Evolutionary conservation across 2,113 vertebrate genomes (phyloP).

Genomic region (Clarias magur): DNA sequence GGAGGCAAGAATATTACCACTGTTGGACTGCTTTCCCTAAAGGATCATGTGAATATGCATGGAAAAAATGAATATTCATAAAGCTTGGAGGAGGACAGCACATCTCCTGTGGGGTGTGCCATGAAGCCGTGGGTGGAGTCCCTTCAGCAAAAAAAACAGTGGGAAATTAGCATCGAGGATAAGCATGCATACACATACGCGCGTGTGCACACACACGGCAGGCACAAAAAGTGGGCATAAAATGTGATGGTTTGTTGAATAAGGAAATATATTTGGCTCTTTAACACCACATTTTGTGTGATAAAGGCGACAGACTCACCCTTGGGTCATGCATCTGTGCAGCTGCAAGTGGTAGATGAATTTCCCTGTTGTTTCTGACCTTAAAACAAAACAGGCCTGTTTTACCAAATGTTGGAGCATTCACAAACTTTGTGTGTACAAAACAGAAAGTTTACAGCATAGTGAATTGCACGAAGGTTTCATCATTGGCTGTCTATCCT

Average conservation of each 20-base stretch:
- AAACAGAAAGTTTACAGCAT: neutral
- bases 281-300: constrained; percentile 25
- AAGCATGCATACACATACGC: neutral
- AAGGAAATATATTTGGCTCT: constrained; percentile 31
- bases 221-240: neutral
- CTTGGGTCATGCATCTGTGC: constrained; percentile 17
- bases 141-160: constrained; percentile 52
- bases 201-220: neutral
- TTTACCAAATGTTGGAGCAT: neutral
- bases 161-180: constrained; percentile 31
- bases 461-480: constrained; percentile 11
- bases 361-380: constrained; percentile 9
- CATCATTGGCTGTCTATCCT: neutral
- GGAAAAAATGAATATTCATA: constrained; percentile 71
- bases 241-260: constrained; percentile 17
- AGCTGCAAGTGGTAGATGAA: constrained; percentile 6
- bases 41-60: constrained; percentile 71
- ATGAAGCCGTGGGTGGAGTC: constrained; percentile 51
- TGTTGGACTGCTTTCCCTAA: constrained; percentile 50
- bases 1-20: constrained; percentile 41
- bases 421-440: neutral
- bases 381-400: neutral
- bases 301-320: constrained; percentile 11
- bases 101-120: constrained; percentile 56
- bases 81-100: constrained; percentile 53